Evolutionary conservation across 2,797 vertebrate species (phyloP).

Genomic region (Aldrovandia affinis): DNA sequence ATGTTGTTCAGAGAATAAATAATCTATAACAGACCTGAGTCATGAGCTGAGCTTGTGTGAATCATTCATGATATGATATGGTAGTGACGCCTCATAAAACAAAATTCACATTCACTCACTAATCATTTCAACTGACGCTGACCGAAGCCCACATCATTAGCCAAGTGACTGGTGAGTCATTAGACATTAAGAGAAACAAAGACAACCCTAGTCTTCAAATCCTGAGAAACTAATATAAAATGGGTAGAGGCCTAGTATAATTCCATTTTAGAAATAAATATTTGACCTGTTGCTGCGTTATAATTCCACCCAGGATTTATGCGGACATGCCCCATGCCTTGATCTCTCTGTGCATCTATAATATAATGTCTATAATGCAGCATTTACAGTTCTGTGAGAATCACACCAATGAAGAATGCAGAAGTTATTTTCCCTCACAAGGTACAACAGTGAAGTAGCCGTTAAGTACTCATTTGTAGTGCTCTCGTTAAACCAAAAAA

Average conservation of each 20-base stretch:
- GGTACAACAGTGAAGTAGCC: not conserved
- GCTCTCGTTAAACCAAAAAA: not conserved
- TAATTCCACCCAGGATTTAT: conserved; percentile 58
- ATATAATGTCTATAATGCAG: not conserved
- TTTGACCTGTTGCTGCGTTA: conserved; percentile 65
- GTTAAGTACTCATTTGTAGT: not conserved
- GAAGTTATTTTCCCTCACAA: not conserved
- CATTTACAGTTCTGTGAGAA: too few species aligned
- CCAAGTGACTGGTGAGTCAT: not conserved
- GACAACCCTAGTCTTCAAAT: conserved; percentile 1
- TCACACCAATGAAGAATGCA: too few species aligned
- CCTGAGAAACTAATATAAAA: not conserved
- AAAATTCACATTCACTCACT: too few species aligned
- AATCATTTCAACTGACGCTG: not conserved
- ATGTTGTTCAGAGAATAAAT: not conserved
- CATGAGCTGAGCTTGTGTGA: not conserved
- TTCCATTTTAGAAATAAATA: conserved; percentile 64
- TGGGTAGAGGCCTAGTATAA: conserved; percentile 53
- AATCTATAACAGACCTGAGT: not conserved
- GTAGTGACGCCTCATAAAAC: too few species aligned
- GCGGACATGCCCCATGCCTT: not conserved
- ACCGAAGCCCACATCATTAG: not conserved
- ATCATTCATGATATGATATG: not conserved
- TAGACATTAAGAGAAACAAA: not conserved
- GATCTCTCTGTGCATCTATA: not conserved